Evolutionary conservation across 2,888 invertebrate species (phyloP).

Genomic region (Griposia aprilina): DNA sequence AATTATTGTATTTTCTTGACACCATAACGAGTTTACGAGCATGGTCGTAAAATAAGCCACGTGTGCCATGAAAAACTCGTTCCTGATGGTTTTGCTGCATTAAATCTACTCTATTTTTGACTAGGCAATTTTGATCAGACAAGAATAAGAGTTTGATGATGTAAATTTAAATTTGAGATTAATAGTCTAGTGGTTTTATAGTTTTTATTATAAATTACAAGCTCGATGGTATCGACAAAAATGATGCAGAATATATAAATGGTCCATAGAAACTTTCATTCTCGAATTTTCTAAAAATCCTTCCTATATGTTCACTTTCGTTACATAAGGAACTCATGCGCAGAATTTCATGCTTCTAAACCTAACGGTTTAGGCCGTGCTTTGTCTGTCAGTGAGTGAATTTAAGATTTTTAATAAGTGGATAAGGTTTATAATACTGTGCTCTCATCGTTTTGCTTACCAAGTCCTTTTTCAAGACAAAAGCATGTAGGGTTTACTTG

Average conservation of each 20-base stretch:
- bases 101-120: conserved; percentile 54
- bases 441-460: not conserved
- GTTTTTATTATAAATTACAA: not conserved
- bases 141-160: conserved; percentile 20
- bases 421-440: not conserved
- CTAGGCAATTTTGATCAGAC: conserved; percentile 28
- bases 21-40: conserved; percentile 72
- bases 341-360: not conserved
- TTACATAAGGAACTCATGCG: not conserved
- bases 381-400: not conserved
- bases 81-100: conserved; percentile 33
- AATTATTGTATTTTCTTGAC: conserved; percentile 71
- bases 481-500: not conserved
- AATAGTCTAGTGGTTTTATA: not conserved
- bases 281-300: not conserved
- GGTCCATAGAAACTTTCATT: not conserved
- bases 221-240: not conserved
- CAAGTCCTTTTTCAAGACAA: not conserved
- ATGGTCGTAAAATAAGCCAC: conserved; percentile 71
- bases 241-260: not conserved
- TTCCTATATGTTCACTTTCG: not conserved
- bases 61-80: conserved; percentile 64
- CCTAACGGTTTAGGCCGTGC: too few species aligned
- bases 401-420: not conserved
- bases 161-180: not conserved